Percentiles rank a stretch among this genome's conserved stretches.
These are phyloP conservation scores for Fopius arisanus DNA, from an alignment of 1,140 invertebrate genomes.

Conservation along the genomic window DNA sequence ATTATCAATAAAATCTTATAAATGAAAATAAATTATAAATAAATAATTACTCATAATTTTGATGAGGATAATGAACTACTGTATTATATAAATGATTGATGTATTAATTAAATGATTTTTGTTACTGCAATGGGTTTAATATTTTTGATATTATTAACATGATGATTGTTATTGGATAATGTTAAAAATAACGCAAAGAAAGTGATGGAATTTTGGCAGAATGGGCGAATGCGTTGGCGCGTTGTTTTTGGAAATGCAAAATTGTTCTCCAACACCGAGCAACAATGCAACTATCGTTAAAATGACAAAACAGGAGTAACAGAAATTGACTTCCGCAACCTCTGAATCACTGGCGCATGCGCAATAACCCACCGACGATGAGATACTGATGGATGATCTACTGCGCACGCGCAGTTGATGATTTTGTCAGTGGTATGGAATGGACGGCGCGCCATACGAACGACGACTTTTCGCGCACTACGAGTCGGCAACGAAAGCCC, in stretches of 20 bases:
- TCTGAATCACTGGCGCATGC: not conserved
- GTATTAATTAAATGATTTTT: no score
- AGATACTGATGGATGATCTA: constrained; percentile 36
- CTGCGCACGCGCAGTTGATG: constrained; percentile 48
- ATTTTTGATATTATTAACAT: no score
- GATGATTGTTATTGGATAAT: no score
- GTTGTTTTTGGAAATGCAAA: constrained; percentile 29
- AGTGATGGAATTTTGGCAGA: constrained; percentile 1
- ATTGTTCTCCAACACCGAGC: not conserved
- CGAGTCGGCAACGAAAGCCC: constrained; percentile 63
- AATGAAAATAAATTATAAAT: no score
- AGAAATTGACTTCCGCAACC: not conserved
- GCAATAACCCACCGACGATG: not conserved
- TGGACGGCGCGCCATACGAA: constrained; percentile 62
- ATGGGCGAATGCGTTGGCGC: constrained; percentile 19
- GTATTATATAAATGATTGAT: no score
- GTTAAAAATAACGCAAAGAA: not conserved
- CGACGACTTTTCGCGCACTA: constrained; percentile 64
- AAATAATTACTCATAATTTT: no score
- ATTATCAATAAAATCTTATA: no score
- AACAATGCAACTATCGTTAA: not conserved
- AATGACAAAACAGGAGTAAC: not conserved
- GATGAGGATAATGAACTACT: no score
- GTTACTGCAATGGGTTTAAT: no score
- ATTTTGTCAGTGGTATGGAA: constrained; percentile 58